These are phyloP conservation scores for Haliclystus octoradiatus DNA, from an alignment of 30 jellyfish, hydroid and myxozoan species.

Conservation along the genomic window DNA sequence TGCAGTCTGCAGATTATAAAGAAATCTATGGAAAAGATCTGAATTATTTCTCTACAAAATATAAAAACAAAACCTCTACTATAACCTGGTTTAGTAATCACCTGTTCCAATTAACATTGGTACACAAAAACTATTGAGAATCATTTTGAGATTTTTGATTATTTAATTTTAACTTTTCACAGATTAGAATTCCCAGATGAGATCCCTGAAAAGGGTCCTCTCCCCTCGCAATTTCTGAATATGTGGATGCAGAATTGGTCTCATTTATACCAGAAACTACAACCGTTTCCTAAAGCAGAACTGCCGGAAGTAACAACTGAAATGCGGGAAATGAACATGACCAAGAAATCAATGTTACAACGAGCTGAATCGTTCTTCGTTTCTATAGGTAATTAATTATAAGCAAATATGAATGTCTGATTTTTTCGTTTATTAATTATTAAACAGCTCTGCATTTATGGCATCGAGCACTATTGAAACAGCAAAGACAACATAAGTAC, in stretches of 20 bases:
- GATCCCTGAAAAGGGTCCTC: conserved; percentile 40
- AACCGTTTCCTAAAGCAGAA: conserved; percentile 47
- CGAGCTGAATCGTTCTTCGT: conserved; percentile 58
- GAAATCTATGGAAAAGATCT: no score
- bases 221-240: conserved; percentile 60
- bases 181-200: not conserved
- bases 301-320: conserved; percentile 54
- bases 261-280: conserved; percentile 29
- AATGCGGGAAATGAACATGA: conserved; percentile 37
- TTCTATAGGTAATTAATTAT: conserved; percentile 41
- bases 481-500: no score
- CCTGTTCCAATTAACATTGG: not conserved
- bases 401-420: no score
- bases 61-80: no score
- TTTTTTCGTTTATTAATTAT: no score
- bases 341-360: conserved; percentile 20
- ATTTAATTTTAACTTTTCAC: not conserved
- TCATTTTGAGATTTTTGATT: not conserved
- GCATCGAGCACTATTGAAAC: no score
- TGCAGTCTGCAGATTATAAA: no score
- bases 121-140: not conserved
- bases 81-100: no score
- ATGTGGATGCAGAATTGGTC: conserved; percentile 84
- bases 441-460: no score
- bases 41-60: no score